Conservation (phyloP, 1,140 invertebrate genomes). For the Zaprionus taronus region DNA sequence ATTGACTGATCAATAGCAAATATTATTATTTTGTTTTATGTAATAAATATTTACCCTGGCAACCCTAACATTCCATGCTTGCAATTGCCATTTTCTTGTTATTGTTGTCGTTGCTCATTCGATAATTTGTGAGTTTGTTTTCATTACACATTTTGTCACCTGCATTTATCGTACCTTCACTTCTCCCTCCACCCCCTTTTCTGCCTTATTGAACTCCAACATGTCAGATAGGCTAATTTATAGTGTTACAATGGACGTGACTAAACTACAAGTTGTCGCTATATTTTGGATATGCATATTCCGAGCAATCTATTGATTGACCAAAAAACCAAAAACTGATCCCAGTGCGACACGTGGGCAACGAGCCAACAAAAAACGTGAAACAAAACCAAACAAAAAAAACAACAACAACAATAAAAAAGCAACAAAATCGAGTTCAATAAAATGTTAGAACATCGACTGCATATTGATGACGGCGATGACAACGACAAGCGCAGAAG, state of each 20-base stretch:
- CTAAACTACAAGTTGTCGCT: constrained; percentile 47
- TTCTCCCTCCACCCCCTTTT: not conserved
- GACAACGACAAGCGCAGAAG: not conserved
- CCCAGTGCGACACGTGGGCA: constrained; percentile 38
- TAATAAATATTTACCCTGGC: not conserved
- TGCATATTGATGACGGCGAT: constrained; percentile 68
- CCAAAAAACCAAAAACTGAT: constrained; percentile 35
- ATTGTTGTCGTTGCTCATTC: not conserved
- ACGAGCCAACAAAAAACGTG: constrained; percentile 27
- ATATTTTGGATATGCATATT: not conserved
- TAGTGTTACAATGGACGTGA: constrained; percentile 67
- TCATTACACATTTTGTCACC: constrained; percentile 45
- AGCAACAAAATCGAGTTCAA: constrained; percentile 21
- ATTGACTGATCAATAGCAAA: no score
- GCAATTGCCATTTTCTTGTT: constrained; percentile 14
- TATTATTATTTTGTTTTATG: no score
- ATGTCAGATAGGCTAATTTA: constrained; percentile 59
- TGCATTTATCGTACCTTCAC: constrained; percentile 24
- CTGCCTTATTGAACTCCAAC: not conserved
- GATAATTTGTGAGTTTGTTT: constrained; percentile 35
- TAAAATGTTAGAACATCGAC: constrained; percentile 61
- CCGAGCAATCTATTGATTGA: constrained; percentile 38
- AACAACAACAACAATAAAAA: not conserved
- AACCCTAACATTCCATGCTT: constrained; percentile 4
- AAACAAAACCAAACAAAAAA: constrained; percentile 23